A percentile compares a stretch with the other conserved stretches of the same genome.
These are phyloP conservation scores for Capromys pilorides DNA, from an alignment of 2,797 vertebrate genomes.

Conservation along the genomic window DNA sequence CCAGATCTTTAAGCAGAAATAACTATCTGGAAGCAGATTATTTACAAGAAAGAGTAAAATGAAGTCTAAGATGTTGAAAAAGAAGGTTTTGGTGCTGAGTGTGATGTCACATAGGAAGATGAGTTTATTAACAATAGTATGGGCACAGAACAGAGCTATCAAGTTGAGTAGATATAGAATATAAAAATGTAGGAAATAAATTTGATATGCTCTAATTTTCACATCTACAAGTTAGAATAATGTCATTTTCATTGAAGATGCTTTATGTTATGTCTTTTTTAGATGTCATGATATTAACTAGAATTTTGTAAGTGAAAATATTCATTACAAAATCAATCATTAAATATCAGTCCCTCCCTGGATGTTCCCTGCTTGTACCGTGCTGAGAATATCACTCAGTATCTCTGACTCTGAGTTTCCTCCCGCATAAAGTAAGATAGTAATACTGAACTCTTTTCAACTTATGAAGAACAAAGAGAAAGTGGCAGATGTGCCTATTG, in stretches of 20 bases:
- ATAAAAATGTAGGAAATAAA: neutral
- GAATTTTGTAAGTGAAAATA: conserved; percentile 25
- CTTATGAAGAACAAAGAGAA: neutral
- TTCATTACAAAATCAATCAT: neutral
- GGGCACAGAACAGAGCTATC: neutral
- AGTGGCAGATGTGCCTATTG: neutral
- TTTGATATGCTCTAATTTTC: neutral
- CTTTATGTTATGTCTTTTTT: neutral
- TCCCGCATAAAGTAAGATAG: neutral
- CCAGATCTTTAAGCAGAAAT: neutral
- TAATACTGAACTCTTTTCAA: neutral
- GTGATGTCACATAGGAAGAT: neutral
- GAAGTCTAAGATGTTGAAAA: neutral
- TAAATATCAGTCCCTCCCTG: neutral
- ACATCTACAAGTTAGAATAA: neutral
- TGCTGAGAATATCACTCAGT: neutral
- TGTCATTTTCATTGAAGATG: neutral
- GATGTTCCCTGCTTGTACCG: neutral
- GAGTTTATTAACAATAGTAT: neutral
- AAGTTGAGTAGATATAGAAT: neutral
- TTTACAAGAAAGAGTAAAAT: neutral
- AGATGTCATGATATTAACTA: neutral
- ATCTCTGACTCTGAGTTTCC: neutral
- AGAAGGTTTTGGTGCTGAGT: neutral
- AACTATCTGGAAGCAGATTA: neutral